phyloP scores from a whole-genome alignment of 2,113 vertebrate genomes.

The Ploceus nigricollis region DNA sequence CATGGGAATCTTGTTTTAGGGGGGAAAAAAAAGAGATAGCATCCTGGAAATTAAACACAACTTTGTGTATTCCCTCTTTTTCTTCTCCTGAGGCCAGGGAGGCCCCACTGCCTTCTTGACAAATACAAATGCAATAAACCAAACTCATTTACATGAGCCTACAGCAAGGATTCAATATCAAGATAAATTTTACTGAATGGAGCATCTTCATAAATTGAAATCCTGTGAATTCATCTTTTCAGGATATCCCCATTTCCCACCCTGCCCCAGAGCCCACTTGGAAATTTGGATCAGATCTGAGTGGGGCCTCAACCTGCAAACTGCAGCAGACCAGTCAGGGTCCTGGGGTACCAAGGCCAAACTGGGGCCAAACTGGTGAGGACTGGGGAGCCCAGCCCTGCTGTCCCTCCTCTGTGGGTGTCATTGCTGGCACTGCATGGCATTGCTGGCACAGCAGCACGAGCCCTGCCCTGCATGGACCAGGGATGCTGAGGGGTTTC shows the following conservation, averaged over 20 bases:
- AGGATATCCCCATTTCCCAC: neutral
- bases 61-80: neutral
- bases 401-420: neutral
- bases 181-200: neutral
- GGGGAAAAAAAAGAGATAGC: neutral
- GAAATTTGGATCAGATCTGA: neutral
- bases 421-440: rapidly evolving
- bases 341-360: neutral
- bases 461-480: rapidly evolving
- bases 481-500: neutral
- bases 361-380: neutral
- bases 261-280: neutral
- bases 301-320: neutral
- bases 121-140: neutral
- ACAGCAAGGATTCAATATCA: neutral
- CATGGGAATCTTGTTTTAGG: neutral
- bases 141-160: neutral
- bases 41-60: neutral
- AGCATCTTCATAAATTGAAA: neutral
- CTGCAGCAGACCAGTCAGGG: neutral
- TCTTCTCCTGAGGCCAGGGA: neutral
- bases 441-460: rapidly evolving
- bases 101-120: neutral
- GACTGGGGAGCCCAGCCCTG: rapidly evolving
- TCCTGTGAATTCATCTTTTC: rapidly evolving